A percentile compares a stretch with the other conserved stretches of the same genome.
These are phyloP conservation scores for Periophthalmodon schlosseri DNA, from an alignment of 2,113 vertebrate genomes.

Conservation along the genomic window DNA sequence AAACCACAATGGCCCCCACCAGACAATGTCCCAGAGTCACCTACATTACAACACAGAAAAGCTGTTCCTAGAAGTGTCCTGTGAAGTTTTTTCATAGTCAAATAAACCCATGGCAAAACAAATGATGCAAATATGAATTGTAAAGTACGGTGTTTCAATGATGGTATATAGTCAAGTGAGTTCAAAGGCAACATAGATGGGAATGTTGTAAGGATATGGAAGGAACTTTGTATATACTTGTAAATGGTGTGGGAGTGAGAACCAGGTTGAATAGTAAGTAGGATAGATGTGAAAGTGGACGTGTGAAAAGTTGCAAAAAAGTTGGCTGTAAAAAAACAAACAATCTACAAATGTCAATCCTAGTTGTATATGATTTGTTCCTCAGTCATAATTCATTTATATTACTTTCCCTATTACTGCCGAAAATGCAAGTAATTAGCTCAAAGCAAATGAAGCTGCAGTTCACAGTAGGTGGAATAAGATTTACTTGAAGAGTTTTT, in stretches of 20 bases:
- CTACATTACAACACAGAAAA: constrained; percentile 69
- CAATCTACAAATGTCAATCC: constrained; percentile 18
- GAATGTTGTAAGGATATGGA: constrained; percentile 26
- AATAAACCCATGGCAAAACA: constrained; percentile 23
- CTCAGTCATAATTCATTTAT: constrained; percentile 18
- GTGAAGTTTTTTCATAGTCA: constrained; percentile 61
- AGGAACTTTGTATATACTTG: constrained; percentile 56
- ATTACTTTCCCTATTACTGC: constrained; percentile 6
- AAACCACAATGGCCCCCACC: constrained; percentile 91
- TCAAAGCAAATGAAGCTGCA: constrained; percentile 2
- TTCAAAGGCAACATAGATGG: constrained; percentile 35
- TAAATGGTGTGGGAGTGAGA: constrained; percentile 54
- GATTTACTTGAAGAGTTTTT: not conserved
- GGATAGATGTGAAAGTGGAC: constrained; percentile 32
- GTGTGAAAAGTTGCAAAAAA: constrained; percentile 26
- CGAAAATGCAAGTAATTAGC: constrained; percentile 16
- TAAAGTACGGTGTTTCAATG: constrained; percentile 34
- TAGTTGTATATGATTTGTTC: constrained; percentile 1
- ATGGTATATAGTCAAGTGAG: constrained; percentile 57
- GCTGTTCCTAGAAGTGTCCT: constrained; percentile 57
- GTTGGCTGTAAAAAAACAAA: constrained; percentile 18
- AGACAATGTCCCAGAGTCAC: constrained; percentile 60
- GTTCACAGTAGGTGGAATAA: constrained; percentile 5
- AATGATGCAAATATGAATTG: constrained; percentile 19
- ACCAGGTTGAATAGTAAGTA: constrained; percentile 57